phyloP scores from a whole-genome alignment of 2,888 invertebrate species.

The Nemoura dubitans region DNA sequence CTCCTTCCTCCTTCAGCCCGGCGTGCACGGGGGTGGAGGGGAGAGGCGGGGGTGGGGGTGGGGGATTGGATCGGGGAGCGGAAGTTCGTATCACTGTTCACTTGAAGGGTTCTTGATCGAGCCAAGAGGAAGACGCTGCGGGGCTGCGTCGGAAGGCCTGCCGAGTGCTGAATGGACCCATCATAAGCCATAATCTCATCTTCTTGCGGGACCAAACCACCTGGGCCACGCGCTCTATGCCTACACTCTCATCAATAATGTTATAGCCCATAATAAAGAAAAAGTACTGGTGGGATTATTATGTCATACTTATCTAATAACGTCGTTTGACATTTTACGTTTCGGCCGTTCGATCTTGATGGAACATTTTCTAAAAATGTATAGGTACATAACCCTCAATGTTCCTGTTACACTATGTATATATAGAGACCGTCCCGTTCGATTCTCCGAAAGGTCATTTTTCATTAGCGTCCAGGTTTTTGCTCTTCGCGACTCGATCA shows the following conservation, averaged over 20 bases:
- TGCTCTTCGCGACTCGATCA: background rate
- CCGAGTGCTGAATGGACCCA: background rate
- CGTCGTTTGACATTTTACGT: background rate
- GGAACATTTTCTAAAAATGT: background rate
- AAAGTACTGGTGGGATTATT: background rate
- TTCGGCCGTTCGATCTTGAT: background rate
- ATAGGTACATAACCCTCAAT: background rate
- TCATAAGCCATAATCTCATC: background rate
- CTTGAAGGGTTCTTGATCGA: background rate
- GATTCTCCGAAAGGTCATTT: background rate
- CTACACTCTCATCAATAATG: background rate
- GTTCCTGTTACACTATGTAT: too few species aligned
- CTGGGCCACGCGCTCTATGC: background rate
- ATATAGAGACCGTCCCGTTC: background rate
- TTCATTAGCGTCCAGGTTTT: background rate
- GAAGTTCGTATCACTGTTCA: slow-evolving; percentile 4
- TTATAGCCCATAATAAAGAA: background rate
- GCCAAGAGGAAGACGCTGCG: background rate
- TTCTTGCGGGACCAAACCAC: background rate
- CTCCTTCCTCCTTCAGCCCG: background rate
- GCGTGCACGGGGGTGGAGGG: background rate
- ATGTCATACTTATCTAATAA: background rate
- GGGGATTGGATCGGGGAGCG: background rate
- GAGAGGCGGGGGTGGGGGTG: background rate
- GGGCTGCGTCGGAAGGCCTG: background rate